Conservation (phyloP, 2,888 invertebrate genomes). For the Dolichomitus sp. region DNA sequence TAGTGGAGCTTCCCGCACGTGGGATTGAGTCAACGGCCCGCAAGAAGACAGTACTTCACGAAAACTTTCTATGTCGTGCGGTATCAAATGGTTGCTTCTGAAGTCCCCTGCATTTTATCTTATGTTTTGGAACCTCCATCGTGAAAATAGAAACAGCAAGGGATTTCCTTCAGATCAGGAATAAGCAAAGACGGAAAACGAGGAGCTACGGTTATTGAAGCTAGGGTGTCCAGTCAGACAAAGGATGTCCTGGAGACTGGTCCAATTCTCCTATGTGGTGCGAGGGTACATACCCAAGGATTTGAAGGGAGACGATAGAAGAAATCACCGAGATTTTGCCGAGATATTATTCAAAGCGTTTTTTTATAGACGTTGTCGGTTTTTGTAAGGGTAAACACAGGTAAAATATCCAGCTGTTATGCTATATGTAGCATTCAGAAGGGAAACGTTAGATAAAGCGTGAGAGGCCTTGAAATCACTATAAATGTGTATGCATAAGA, state of each 20-base stretch:
- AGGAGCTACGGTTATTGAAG: slow-evolving; percentile 8
- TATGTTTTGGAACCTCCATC: not conserved
- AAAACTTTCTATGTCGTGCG: slow-evolving; percentile 12
- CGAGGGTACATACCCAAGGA: not conserved
- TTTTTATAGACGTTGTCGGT: not conserved
- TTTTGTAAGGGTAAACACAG: not conserved
- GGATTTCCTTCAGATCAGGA: not conserved
- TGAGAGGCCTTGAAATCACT: slow-evolving; percentile 3
- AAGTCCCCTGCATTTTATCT: not conserved
- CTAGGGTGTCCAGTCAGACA: not conserved
- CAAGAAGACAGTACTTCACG: slow-evolving; percentile 68
- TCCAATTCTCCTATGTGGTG: not conserved
- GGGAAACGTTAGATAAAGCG: not conserved
- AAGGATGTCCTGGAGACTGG: not conserved
- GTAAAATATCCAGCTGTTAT: slow-evolving; percentile 10
- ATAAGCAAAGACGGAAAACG: not conserved
- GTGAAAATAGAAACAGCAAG: slow-evolving; percentile 12
- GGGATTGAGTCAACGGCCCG: slow-evolving; percentile 62
- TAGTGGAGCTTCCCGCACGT: not conserved
- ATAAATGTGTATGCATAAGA: slow-evolving; percentile 27
- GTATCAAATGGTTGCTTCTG: not conserved
- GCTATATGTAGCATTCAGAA: not conserved
- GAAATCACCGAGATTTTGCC: slow-evolving; percentile 8
- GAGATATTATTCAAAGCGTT: slow-evolving; percentile 10
- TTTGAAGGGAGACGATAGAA: not conserved